Conservation (phyloP, 2,113 vertebrate species). For the Solenodon paradoxus region DNA sequence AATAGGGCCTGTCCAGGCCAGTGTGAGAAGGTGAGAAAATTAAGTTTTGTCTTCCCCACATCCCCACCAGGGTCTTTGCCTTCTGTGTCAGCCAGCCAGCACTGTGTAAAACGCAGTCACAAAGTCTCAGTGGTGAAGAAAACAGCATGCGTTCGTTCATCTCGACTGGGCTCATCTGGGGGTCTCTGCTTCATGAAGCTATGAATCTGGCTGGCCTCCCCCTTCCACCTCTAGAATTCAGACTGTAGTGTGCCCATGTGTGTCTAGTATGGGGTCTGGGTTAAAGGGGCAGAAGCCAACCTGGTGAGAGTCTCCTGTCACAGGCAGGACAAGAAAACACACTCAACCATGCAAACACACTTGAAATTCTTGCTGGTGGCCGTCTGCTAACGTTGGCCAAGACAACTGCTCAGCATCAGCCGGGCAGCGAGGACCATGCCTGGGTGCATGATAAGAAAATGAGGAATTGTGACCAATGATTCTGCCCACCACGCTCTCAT, state of each 20-base stretch:
- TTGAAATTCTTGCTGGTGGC: not conserved
- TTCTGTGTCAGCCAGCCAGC: not conserved
- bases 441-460: not conserved
- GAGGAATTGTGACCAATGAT: rapidly evolving
- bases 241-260: not conserved
- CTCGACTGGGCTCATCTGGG: not conserved
- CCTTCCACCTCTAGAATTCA: not conserved
- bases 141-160: not conserved
- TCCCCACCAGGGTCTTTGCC: not conserved
- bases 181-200: not conserved
- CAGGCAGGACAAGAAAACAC: rapidly evolving
- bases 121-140: not conserved
- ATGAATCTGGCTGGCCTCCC: not conserved
- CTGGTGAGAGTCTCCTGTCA: not conserved
- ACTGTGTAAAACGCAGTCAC: not conserved
- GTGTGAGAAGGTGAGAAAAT: not conserved
- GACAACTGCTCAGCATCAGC: rapidly evolving
- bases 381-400: too few species aligned
- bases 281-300: not conserved
- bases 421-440: not conserved
- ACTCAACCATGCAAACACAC: rapidly evolving
- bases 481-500: rapidly evolving
- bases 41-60: too few species aligned
- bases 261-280: not conserved
- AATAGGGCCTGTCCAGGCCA: not conserved